Evolutionary conservation across 2,888 invertebrate species (phyloP).

Genomic region (Orthosia gracilis): DNA sequence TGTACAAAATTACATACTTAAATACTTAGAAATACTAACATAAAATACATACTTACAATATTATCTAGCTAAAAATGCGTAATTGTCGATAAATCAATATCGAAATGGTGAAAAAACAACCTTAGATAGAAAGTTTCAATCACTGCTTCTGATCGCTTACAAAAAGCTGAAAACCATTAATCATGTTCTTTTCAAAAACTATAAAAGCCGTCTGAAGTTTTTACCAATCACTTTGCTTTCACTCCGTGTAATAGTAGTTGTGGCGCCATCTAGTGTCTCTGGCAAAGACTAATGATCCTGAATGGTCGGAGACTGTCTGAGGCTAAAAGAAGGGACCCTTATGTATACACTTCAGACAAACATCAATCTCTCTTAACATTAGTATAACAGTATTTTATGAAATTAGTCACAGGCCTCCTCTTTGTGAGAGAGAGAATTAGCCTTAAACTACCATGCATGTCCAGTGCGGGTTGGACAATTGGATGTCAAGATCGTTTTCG

Average conservation of each 20-base stretch:
- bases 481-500: too few relatives aligned
- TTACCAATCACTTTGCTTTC: conserved; percentile 23
- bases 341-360: conserved; percentile 9
- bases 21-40: too few relatives aligned
- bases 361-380: conserved; percentile 17
- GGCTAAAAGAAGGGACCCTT: not conserved
- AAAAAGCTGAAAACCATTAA: conserved; percentile 3
- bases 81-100: not conserved
- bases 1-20: too few relatives aligned
- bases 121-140: not conserved
- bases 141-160: not conserved
- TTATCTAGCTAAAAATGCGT: not conserved
- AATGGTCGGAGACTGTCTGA: not conserved
- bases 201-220: conserved; percentile 15
- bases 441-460: too few relatives aligned
- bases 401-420: not conserved
- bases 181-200: conserved; percentile 18
- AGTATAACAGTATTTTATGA: not conserved
- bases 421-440: too few relatives aligned
- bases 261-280: conserved; percentile 41
- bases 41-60: not conserved
- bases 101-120: not conserved
- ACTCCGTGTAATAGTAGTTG: conserved; percentile 9
- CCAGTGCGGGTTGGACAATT: too few relatives aligned
- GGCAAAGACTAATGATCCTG: conserved; percentile 40